Base-by-base conservation (phyloP, 23 tunicate genomes). In the Halocynthia roretzi region DNA sequence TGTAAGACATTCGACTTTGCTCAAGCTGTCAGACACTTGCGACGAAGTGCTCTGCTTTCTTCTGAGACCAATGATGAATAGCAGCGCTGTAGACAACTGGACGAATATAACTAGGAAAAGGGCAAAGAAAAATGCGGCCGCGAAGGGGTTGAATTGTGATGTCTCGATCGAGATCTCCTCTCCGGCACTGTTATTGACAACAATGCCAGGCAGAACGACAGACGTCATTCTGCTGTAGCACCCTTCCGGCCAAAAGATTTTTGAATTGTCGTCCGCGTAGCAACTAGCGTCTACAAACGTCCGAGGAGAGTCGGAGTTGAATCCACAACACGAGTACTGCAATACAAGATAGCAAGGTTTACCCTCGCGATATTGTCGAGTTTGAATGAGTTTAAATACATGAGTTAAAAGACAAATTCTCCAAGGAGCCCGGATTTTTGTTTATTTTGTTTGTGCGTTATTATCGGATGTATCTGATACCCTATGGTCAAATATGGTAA, bases 301-400 rank as follows among this genome's bases (percentile, higher is more conserved):
- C 10, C 31, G 31, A 20, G 22, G 48, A 15, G 15, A 40, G 31
- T 40, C 10, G 31, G 70, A 65, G 9, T 65, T 48, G 19, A 65
- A 65, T 8, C 70, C 70, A 65, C 70, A 65, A 15, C 70, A 65
- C 9, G 70, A 65, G 19, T 65, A 65, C 70, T 65, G 31, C 0
- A 65, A 10, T 65, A 48, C 10, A 65, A 15, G 44, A 31, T 4
- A 31, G 44, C 44, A 31, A 31, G 44, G 4, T 31, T 31, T 31
- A 31, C 44, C 1, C 44, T 31, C 44, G 44, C 44, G 44, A 31
- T 31, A 31, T 31, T 31, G 44, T 31, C 4, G 44, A 31, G 44
- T 31, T 31, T 31, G 4, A 31, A 31, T 31, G 44, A 31, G 44
- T 31, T 31, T 31, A 31, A 31, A 31, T 31, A 31, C 44, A 31